Conservation (phyloP, 1,140 invertebrate species). For the Muscidifurax raptorellus region DNA sequence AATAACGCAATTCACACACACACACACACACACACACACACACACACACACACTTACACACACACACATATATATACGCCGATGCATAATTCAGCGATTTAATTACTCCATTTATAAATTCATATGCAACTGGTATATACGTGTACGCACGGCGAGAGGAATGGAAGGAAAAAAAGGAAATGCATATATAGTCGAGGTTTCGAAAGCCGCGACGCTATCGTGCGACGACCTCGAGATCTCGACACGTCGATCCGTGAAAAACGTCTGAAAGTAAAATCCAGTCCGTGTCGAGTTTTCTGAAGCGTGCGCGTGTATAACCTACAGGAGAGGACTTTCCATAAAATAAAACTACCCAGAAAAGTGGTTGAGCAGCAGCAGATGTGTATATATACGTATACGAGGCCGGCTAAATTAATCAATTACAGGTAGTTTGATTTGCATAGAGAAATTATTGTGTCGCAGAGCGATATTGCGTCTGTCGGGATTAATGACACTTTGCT, state of each 20-base stretch:
- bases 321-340: not conserved
- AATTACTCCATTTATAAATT: slow-evolving; percentile 18
- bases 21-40: no score
- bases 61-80: no score
- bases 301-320: not conserved
- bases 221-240: slow-evolving; percentile 21
- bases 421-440: not conserved
- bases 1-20: not conserved
- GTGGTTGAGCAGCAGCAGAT: not conserved
- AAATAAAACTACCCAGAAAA: not conserved
- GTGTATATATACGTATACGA: no score
- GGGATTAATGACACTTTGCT: no score
- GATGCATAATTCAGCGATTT: not conserved
- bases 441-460: not conserved
- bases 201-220: slow-evolving; percentile 5
- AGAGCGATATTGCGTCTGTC: no score
- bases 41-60: no score
- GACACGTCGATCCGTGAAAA: not conserved
- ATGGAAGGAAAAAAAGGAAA: not conserved
- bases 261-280: slow-evolving; percentile 22
- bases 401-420: not conserved
- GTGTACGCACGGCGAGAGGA: no score
- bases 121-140: not conserved
- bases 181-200: not conserved
- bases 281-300: not conserved